Evolutionary conservation across 2,797 vertebrate genomes (phyloP).

Genomic region (Hylomyscus alleni): DNA sequence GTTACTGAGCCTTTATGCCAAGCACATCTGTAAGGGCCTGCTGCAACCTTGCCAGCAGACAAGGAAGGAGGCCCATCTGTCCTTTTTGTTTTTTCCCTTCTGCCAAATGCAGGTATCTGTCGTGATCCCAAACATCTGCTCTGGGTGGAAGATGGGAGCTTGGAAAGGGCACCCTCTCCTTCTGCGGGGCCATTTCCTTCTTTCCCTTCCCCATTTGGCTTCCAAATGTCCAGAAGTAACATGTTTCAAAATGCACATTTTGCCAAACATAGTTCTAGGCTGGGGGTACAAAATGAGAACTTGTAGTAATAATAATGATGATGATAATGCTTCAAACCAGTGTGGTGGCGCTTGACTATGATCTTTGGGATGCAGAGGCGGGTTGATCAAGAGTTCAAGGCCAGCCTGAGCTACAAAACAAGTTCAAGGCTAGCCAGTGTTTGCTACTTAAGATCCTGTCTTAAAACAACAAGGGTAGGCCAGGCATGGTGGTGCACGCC

Average conservation of each 20-base stretch:
- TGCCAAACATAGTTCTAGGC: background rate
- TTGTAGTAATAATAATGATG: background rate
- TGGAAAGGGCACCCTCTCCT: background rate
- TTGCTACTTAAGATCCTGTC: background rate
- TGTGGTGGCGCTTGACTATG: background rate
- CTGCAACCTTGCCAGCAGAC: background rate
- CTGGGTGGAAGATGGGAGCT: accelerated
- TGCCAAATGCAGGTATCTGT: background rate
- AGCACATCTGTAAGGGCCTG: background rate
- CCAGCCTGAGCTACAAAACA: background rate
- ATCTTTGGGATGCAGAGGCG: background rate
- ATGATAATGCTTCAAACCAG: background rate
- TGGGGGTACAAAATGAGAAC: background rate
- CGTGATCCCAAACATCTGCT: background rate
- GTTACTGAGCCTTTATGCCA: background rate
- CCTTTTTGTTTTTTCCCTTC: background rate
- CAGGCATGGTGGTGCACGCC: no score
- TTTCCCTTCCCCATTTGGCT: background rate
- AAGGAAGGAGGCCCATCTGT: accelerated
- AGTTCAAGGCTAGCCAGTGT: background rate
- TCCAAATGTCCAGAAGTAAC: background rate
- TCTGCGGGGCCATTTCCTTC: background rate
- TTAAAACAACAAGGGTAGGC: background rate
- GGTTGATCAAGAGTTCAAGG: background rate
- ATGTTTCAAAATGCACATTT: background rate